Evolutionary conservation across 1,140 invertebrate species (phyloP), one percentile per base, ranked within the genome.

Genomic region (Drosophila athabasca): DNA sequence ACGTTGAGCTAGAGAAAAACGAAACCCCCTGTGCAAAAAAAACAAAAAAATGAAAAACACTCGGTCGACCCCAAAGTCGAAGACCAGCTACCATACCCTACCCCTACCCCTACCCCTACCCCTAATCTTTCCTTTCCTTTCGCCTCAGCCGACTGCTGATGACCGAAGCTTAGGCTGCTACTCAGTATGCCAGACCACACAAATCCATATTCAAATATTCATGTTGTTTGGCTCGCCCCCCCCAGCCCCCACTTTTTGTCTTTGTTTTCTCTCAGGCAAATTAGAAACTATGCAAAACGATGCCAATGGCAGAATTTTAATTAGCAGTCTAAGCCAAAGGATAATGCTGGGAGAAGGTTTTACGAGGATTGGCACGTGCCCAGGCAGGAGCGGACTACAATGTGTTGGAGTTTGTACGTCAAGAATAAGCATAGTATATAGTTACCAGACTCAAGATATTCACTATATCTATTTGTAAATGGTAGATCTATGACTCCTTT

Each of bases 261-360:
- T 29, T 3, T 11, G 22, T 41, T 17, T 29, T 49, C 39, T 53
- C 55, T 62, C 59, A 62, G 69, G 68, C 82, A 87, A 85, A 87
- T 81, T 85, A 81, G 64, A 61, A 81, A 76, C 81, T 87, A 84
- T 87, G 82, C 81, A 84, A 84, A 84, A 74, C 72, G 77, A 55
- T 62, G 82, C 77, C 81, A 85, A 85, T 85, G 78, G 73, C 62
- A 81, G 82, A 87, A 85, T 85, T 85, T 85, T 85, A 85, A 85
- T 85, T 85, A 85, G 81, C 78, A 81, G 76, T 61, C 78, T 70
- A 67, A 80, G 62, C 54, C 49, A 52, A 48, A 39, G 60, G 22
- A 31, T 15, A 62, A 72, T 58, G 35, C 22, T 62, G 60, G 44
- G 3, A 31, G 26, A 62, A 51, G 22, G 65, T 71, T 22, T 70